Percentiles rank a stretch among this genome's conserved stretches.
phyloP scores from a whole-genome alignment of 37 sponge, comb jelly and placozoan species.

The Corticium candelabrum region DNA sequence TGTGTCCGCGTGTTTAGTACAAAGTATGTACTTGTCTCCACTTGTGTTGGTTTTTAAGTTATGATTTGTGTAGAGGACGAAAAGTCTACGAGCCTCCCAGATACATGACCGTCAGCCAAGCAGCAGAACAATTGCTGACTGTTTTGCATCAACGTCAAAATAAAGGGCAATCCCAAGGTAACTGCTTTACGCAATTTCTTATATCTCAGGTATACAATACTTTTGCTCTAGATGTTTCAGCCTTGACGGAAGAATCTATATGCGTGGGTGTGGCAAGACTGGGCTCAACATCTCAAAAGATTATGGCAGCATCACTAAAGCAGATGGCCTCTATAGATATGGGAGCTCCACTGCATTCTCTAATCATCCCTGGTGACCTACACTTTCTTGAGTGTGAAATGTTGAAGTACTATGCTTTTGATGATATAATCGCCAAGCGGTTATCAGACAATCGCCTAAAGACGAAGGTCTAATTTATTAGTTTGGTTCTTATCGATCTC shows the following conservation, averaged over 20 bases:
- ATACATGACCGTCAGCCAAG: constrained; percentile 71
- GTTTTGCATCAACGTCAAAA: constrained; percentile 33
- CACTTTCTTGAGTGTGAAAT: constrained; percentile 87
- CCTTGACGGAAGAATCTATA: constrained; percentile 18
- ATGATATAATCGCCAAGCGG: too few relatives aligned
- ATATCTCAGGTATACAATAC: too few relatives aligned
- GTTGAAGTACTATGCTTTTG: constrained; percentile 40
- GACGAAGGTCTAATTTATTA: too few relatives aligned
- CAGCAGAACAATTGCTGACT: constrained; percentile 60
- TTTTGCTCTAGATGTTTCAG: neutral
- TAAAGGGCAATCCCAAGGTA: constrained; percentile 10
- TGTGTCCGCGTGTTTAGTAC: neutral
- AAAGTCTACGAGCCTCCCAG: constrained; percentile 83
- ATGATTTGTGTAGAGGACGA: constrained; percentile 43
- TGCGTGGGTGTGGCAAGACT: constrained; percentile 86
- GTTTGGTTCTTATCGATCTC: too few relatives aligned
- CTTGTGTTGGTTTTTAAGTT: too few relatives aligned
- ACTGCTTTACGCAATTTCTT: too few relatives aligned
- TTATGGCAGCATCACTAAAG: constrained; percentile 32
- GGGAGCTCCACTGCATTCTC: constrained; percentile 83
- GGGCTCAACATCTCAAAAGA: constrained; percentile 60
- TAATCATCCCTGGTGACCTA: constrained; percentile 69
- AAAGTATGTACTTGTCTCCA: too few relatives aligned
- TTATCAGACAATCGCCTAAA: too few relatives aligned
- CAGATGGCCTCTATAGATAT: constrained; percentile 45